These are phyloP conservation scores for Capreolus pygargus DNA, from an alignment of 2,113 vertebrate species.

Conservation along the genomic window DNA sequence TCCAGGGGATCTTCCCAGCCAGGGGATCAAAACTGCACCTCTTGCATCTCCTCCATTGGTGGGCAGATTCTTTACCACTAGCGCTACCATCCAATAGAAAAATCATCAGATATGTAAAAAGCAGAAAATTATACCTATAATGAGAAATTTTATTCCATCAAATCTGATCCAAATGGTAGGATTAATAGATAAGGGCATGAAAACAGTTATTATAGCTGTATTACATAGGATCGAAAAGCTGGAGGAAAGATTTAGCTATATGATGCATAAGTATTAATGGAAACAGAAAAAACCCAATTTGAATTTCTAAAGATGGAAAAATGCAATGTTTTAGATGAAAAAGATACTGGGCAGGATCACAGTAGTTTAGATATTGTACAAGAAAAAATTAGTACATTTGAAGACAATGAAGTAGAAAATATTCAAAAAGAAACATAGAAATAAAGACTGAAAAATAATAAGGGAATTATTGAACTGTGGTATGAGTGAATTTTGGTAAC, in stretches of 20 bases:
- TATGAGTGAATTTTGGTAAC: background rate
- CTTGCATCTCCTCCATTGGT: background rate
- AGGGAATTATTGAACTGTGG: background rate
- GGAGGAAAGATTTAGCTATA: background rate
- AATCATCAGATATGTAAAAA: background rate
- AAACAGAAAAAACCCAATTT: background rate
- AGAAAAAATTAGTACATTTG: background rate
- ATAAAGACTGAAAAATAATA: background rate
- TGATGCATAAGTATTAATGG: background rate
- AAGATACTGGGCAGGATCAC: background rate
- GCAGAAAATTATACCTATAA: background rate
- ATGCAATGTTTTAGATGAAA: background rate
- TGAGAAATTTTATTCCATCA: background rate
- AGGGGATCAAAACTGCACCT: background rate
- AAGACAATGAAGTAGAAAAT: background rate
- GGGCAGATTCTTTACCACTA: background rate
- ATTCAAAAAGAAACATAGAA: background rate
- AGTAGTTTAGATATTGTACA: background rate
- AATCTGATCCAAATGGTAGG: background rate
- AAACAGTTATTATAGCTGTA: background rate
- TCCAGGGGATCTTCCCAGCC: background rate
- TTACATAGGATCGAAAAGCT: background rate
- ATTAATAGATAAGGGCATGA: background rate
- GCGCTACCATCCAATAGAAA: background rate
- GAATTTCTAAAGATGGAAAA: background rate